Base-by-base conservation (phyloP, 2,797 vertebrate species). In the Babyrousa celebensis region DNA sequence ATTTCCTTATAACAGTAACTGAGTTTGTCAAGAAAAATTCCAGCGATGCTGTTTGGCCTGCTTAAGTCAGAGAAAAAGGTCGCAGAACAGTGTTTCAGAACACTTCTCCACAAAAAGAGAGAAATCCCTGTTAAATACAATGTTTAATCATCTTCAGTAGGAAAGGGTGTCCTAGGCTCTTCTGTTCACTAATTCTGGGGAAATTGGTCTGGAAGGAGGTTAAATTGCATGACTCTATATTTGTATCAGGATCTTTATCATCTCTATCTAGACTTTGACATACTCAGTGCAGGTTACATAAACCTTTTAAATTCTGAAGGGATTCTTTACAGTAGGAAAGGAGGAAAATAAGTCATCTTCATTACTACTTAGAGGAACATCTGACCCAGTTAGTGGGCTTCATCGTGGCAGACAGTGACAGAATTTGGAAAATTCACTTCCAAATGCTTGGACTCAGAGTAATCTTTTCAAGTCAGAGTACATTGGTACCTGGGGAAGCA, bases 401-500 rank as follows among this genome's bases (percentile, higher is more conserved):
- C 74, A 48, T 67, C 1, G 2, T 80, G 63, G 68, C 75, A 89
- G 89, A 78, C 91, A 97, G 92, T 96, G 97, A 97, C 74, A 84
- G 94, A 80, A 98, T 98, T 97, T 92, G 87, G 96, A 60, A 95
- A 96, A 98, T 96, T 94, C 56, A 97, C 91, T 98, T 36, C 25
- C 97, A 96, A 96, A 95, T 96, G 87, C 89, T 97, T 18, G 65
- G 94, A 89, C 86, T 97, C 96, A 97, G 96, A 98, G 97, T 98
- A 94, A 94, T 96, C 93, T 94, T 96, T 97, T 97, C 95, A 97
- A 97, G 98, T 96, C 3, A 0, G 95, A 97, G 94, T 95, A 96
- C 95, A 96, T 93, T 97, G 97, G 85, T 97, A 98, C 96, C 97
- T 97, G 95, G 98, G 97, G 97, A 96, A 97, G 91, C 96, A 97